These are phyloP conservation scores for Athene noctua DNA, from an alignment of 2,113 vertebrate genomes.

Conservation along the genomic window DNA sequence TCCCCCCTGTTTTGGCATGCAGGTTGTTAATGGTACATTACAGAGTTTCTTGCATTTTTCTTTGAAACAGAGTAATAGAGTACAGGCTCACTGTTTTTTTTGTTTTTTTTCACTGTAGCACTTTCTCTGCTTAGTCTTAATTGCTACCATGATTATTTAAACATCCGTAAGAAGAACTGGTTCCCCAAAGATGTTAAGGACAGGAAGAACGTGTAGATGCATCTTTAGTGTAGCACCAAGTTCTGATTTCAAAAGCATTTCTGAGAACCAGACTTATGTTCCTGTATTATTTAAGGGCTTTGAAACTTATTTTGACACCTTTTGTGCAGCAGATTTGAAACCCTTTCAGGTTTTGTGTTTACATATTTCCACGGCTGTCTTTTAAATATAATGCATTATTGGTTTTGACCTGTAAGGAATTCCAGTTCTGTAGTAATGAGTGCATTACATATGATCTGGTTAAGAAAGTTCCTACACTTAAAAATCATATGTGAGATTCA, in stretches of 20 bases:
- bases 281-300: slow-evolving; percentile 16
- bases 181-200: background rate
- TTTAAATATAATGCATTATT: slow-evolving; percentile 8
- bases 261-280: background rate
- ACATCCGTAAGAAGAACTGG: background rate
- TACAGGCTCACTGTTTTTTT: slow-evolving; percentile 11
- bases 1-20: background rate
- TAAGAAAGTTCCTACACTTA: background rate
- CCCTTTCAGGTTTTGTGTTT: background rate
- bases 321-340: background rate
- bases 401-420: slow-evolving; percentile 10
- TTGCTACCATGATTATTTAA: slow-evolving; percentile 38
- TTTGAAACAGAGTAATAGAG: background rate
- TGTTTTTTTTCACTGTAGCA: slow-evolving; percentile 4
- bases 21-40: background rate
- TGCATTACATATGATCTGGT: background rate
- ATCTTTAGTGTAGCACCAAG: background rate
- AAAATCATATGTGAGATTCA: background rate
- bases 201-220: background rate
- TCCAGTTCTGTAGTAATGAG: background rate
- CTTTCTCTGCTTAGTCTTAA: slow-evolving; percentile 2
- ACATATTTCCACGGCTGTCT: slow-evolving; percentile 26
- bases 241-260: background rate
- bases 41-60: background rate
- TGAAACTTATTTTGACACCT: slow-evolving; percentile 24